phyloP scores from a whole-genome alignment of 2,113 vertebrate species.

The Rhabdornis inornatus region DNA sequence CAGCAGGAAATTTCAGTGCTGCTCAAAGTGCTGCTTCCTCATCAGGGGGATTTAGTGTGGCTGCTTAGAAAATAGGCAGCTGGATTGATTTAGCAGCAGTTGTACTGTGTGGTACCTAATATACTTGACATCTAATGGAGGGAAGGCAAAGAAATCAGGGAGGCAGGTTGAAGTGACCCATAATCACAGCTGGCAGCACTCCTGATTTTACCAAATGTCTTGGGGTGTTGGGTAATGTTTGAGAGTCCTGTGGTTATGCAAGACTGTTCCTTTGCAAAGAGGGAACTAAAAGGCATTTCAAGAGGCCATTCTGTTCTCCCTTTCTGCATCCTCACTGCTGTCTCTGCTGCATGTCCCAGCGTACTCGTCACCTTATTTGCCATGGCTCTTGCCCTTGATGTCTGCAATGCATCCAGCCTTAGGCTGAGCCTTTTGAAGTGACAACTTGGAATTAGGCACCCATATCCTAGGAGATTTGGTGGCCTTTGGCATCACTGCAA shows the following conservation, averaged over 20 bases:
- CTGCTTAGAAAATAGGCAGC: background rate
- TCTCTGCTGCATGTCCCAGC: accelerated
- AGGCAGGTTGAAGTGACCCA: background rate
- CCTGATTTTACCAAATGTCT: background rate
- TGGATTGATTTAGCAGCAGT: background rate
- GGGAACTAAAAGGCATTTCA: background rate
- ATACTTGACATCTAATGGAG: background rate
- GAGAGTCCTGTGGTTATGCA: background rate
- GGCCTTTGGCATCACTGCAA: background rate
- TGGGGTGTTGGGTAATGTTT: background rate
- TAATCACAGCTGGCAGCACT: background rate
- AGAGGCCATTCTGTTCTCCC: background rate
- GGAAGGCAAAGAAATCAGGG: background rate
- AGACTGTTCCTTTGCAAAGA: background rate
- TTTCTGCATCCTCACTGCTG: background rate
- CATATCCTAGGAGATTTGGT: background rate
- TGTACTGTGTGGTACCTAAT: background rate
- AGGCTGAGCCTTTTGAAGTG: background rate
- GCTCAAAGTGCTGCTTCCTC: background rate
- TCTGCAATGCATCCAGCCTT: background rate
- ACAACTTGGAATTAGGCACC: background rate
- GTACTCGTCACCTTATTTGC: accelerated
- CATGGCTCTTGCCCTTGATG: background rate
- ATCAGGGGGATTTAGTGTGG: background rate
- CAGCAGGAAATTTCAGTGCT: background rate